A percentile compares a stretch with the other conserved stretches of the same genome.
These are phyloP conservation scores for Salmo trutta DNA, from an alignment of 2,797 vertebrate genomes.

Conservation along the genomic window DNA sequence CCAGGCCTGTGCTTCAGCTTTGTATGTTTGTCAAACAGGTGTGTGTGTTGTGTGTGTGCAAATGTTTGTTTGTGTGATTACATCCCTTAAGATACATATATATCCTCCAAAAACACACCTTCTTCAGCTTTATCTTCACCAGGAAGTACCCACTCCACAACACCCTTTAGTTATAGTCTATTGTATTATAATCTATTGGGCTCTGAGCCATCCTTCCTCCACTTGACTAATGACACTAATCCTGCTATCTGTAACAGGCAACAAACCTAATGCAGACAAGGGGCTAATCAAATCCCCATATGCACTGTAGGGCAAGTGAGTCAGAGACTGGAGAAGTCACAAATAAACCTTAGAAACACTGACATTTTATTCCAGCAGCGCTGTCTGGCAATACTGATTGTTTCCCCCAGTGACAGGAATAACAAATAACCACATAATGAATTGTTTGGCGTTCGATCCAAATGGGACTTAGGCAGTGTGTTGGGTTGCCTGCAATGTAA, in stretches of 20 bases:
- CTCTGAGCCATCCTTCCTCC: conserved; percentile 48
- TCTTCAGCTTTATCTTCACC: conserved; percentile 30
- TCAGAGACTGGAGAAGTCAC: background rate
- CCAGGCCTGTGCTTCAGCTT: too few species aligned
- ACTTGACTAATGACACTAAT: conserved; percentile 59
- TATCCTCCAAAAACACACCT: background rate
- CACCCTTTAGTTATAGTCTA: conserved; percentile 58
- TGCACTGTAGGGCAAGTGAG: conserved; percentile 13
- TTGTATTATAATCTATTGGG: conserved; percentile 51
- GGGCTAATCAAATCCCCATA: conserved; percentile 36
- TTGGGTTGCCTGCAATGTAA: conserved; percentile 31
- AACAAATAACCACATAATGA: conserved; percentile 46
- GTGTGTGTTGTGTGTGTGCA: background rate
- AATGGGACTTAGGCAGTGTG: conserved; percentile 12
- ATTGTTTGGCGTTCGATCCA: conserved; percentile 34
- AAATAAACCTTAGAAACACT: conserved; percentile 18
- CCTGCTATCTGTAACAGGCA: conserved; percentile 38
- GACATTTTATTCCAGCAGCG: background rate
- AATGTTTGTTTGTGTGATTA: background rate
- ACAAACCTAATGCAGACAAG: conserved; percentile 31
- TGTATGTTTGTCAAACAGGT: background rate
- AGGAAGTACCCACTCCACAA: conserved; percentile 30
- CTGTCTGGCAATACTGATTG: background rate
- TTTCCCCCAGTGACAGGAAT: background rate
- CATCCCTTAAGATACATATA: background rate